Percentiles rank a stretch among this genome's conserved stretches.
phyloP scores from a whole-genome alignment of 2,797 vertebrate genomes.

The Thamnophis elegans region DNA sequence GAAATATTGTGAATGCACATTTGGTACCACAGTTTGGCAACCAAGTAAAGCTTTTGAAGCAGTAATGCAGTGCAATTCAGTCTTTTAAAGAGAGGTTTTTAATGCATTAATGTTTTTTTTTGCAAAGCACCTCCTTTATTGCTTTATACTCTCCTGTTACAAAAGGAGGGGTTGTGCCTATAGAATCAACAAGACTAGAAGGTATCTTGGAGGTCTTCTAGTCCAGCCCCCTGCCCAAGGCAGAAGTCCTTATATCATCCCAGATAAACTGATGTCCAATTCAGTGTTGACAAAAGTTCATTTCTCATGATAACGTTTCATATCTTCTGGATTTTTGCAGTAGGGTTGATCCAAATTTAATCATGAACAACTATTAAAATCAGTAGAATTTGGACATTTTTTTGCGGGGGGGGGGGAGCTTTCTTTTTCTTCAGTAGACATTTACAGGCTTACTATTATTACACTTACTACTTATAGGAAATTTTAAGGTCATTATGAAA shows the following conservation, averaged over 20 bases:
- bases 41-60: neutral
- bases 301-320: neutral
- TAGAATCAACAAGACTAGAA: neutral
- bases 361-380: neutral
- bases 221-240: neutral
- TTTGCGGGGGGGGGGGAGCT: no score
- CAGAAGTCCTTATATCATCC: neutral
- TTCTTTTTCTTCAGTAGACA: neutral
- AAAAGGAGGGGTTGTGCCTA: neutral
- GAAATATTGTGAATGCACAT: neutral
- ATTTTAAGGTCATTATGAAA: neutral
- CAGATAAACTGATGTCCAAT: neutral
- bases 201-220: neutral
- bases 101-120: neutral
- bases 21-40: neutral
- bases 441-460: neutral
- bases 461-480: neutral
- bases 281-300: neutral
- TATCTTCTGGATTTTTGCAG: neutral
- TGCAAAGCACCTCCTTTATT: neutral
- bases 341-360: neutral
- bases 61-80: neutral
- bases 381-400: neutral
- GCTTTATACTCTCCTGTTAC: neutral
- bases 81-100: neutral